phyloP scores from a whole-genome alignment of 2,797 vertebrate genomes.

The Cottoperca gobio region DNA sequence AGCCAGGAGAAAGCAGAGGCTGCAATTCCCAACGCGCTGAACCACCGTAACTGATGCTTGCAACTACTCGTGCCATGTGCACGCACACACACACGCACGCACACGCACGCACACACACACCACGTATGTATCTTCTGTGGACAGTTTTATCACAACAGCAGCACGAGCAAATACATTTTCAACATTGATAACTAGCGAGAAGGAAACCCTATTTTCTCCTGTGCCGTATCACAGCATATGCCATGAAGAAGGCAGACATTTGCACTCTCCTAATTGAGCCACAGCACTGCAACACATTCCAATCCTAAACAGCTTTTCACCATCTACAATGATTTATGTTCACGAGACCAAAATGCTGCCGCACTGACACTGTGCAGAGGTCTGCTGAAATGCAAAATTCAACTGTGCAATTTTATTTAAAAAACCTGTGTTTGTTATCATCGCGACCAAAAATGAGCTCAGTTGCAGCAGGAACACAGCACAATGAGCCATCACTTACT shows the following conservation, averaged over 20 bases:
- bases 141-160: slow-evolving; percentile 19
- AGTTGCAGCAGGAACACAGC: not conserved
- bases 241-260: not conserved
- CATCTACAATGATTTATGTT: slow-evolving; percentile 18
- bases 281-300: slow-evolving; percentile 7
- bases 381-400: slow-evolving; percentile 18
- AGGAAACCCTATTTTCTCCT: not conserved
- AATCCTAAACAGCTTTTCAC: slow-evolving; percentile 14
- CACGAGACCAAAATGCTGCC: slow-evolving; percentile 12
- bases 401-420: not conserved
- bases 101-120: slow-evolving; percentile 7
- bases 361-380: slow-evolving; percentile 2
- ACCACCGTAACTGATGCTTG: slow-evolving; percentile 40
- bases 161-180: not conserved
- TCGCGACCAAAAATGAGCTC: slow-evolving; percentile 9
- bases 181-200: not conserved
- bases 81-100: not conserved
- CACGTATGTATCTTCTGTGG: slow-evolving; percentile 15
- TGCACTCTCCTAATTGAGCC: not conserved
- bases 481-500: slow-evolving; percentile 90
- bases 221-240: not conserved
- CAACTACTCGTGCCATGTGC: slow-evolving; percentile 11
- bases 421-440: slow-evolving; percentile 5
- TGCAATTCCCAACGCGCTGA: slow-evolving; percentile 52
- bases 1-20: slow-evolving; percentile 67